These are phyloP conservation scores for Porphyrio hochstetteri DNA, from an alignment of 2,113 vertebrate species.

Conservation along the genomic window DNA sequence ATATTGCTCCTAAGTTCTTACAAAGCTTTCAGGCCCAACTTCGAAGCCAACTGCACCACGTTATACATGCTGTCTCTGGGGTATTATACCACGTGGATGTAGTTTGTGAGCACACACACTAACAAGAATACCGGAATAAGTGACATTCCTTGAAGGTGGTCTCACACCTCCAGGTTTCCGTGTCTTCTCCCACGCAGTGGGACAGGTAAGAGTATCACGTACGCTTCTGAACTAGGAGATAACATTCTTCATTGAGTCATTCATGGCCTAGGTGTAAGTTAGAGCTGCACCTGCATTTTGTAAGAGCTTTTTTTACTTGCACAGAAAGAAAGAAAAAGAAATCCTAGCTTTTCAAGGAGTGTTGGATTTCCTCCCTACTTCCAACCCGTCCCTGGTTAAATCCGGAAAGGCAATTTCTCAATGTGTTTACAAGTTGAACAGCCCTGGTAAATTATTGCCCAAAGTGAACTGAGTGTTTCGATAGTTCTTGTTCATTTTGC, in stretches of 20 bases:
- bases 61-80: constrained; percentile 32
- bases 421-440: neutral
- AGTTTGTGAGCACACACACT: constrained; percentile 22
- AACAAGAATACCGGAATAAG: neutral
- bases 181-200: neutral
- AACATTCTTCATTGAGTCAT: neutral
- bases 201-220: neutral
- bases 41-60: constrained; percentile 31
- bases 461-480: neutral
- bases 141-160: constrained; percentile 20
- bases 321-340: neutral
- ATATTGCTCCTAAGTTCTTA: constrained; percentile 39
- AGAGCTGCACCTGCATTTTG: neutral
- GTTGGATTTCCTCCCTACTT: neutral
- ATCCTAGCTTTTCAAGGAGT: neutral
- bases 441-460: constrained; percentile 23
- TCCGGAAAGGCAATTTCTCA: neutral
- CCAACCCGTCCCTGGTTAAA: neutral
- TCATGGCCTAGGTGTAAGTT: neutral
- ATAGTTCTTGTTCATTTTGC: neutral
- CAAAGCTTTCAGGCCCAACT: constrained; percentile 49
- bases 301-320: neutral
- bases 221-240: neutral
- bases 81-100: neutral
- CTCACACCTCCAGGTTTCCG: neutral